phyloP scores from a whole-genome alignment of 1,140 invertebrate genomes.

The Notospermus geniculatus region DNA sequence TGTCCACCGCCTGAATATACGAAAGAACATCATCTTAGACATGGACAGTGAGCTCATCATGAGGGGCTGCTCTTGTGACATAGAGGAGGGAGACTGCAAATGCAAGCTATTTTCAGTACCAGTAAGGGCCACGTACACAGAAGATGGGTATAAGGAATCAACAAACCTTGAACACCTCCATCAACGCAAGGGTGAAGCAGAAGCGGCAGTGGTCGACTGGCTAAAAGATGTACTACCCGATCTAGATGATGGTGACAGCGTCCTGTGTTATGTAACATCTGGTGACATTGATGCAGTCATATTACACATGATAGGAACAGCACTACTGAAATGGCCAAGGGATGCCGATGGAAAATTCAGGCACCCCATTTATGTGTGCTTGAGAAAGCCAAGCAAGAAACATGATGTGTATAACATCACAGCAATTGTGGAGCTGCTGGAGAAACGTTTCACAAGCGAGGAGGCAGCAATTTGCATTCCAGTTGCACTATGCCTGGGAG shows the following conservation, averaged over 20 bases:
- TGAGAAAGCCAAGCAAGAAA: background rate
- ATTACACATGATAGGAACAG: constrained; percentile 1
- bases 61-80: background rate
- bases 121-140: no score
- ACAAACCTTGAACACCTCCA: background rate
- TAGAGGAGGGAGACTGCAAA: no score
- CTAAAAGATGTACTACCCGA: background rate
- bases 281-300: constrained; percentile 15
- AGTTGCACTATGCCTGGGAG: no score
- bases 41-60: constrained; percentile 12
- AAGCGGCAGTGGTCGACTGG: constrained; percentile 6
- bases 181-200: constrained; percentile 17
- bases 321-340: background rate
- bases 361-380: constrained; percentile 1
- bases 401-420: constrained; percentile 14
- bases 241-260: background rate
- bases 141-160: no score
- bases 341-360: background rate
- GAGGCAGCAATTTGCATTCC: no score
- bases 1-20: background rate
- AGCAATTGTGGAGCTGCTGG: constrained; percentile 3
- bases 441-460: no score
- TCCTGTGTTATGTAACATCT: constrained; percentile 12
- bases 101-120: no score
- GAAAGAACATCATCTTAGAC: background rate